Conservation (phyloP, 2,797 vertebrate genomes). For the Tympanoctomys barrerae region DNA sequence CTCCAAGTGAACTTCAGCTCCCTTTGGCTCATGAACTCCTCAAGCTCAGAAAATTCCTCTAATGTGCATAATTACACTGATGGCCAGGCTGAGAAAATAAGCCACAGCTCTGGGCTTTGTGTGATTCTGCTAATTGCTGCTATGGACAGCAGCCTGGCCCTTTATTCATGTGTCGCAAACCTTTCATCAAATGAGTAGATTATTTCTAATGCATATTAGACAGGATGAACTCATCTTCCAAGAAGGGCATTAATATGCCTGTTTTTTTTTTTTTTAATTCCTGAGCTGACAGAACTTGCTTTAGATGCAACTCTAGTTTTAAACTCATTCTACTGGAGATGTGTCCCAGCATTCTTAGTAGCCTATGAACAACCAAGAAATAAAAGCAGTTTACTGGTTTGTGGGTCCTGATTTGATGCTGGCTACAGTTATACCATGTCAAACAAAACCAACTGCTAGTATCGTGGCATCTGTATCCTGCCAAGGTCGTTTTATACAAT, state of each 20-base stretch:
- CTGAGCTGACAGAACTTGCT: too few species aligned
- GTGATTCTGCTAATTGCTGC: slow-evolving; percentile 83
- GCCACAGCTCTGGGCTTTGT: slow-evolving; percentile 77
- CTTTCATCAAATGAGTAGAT: slow-evolving; percentile 82
- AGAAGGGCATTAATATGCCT: slow-evolving; percentile 72
- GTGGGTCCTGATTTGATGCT: slow-evolving; percentile 83
- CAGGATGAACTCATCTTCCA: slow-evolving; percentile 78
- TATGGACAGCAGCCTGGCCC: slow-evolving; percentile 79
- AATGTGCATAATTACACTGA: slow-evolving; percentile 82
- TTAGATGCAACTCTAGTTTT: too few species aligned
- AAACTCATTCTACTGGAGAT: too few species aligned
- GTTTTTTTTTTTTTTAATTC: too few species aligned
- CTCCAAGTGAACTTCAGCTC: slow-evolving; percentile 67
- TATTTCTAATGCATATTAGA: slow-evolving; percentile 81
- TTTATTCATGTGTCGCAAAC: slow-evolving; percentile 81
- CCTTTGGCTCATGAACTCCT: slow-evolving; percentile 78
- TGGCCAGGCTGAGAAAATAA: slow-evolving; percentile 81
- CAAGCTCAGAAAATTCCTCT: slow-evolving; percentile 69
- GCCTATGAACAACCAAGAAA: slow-evolving; percentile 68
- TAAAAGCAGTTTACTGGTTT: slow-evolving; percentile 85
- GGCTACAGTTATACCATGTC: slow-evolving; percentile 73
- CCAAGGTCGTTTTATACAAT: slow-evolving; percentile 63
- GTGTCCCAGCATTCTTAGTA: too few species aligned
- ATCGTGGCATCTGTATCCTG: slow-evolving; percentile 74
- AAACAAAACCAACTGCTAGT: slow-evolving; percentile 85